Conservation (phyloP, 2,113 vertebrate species). For the Sialia sialis region DNA sequence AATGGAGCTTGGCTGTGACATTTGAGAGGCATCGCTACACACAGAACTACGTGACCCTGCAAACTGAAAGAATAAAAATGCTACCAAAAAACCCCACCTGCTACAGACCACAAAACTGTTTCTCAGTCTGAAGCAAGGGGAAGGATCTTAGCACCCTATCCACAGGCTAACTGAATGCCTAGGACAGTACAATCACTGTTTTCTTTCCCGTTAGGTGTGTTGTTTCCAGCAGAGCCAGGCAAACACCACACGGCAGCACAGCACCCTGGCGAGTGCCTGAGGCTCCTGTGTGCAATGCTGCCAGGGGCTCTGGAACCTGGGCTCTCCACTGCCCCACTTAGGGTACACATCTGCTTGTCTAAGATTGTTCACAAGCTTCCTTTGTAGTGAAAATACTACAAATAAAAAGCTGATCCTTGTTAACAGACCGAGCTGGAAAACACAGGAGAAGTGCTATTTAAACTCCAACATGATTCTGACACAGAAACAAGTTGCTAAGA, state of each 20-base stretch:
- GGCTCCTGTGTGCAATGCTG: background rate
- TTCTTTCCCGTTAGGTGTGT: background rate
- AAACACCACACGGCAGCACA: background rate
- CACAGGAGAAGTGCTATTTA: background rate
- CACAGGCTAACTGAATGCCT: background rate
- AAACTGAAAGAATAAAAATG: background rate
- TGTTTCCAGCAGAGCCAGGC: background rate
- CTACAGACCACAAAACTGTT: background rate
- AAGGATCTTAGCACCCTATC: background rate
- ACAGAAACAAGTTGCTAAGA: background rate
- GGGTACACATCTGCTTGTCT: background rate
- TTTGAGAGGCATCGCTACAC: background rate
- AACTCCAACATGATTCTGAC: background rate
- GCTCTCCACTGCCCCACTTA: background rate
- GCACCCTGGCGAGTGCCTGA: rapidly evolving
- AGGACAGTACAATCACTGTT: background rate
- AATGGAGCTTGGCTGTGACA: background rate
- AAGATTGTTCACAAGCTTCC: background rate
- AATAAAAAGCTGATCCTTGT: background rate
- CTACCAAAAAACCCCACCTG: background rate
- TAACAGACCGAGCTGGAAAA: background rate
- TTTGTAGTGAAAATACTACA: background rate
- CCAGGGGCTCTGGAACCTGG: background rate
- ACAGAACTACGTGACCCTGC: background rate
- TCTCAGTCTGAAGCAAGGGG: background rate